Conservation (phyloP, 2,888 invertebrate genomes). For the Helobdella robusta region DNA sequence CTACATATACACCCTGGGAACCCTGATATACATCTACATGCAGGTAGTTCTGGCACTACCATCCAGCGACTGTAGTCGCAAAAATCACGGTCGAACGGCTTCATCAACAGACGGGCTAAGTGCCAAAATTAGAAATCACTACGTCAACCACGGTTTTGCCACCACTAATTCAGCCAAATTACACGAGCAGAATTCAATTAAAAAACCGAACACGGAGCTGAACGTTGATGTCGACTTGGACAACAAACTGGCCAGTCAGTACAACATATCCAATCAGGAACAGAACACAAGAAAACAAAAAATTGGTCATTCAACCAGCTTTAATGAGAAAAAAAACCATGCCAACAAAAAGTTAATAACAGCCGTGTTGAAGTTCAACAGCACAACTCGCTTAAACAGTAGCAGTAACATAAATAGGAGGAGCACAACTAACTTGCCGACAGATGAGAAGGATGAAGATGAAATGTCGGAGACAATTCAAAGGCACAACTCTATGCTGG, state of each 20-base stretch:
- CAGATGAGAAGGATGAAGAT: background rate
- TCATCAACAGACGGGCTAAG: too few species aligned
- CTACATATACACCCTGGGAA: conserved; percentile 42
- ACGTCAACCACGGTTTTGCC: background rate
- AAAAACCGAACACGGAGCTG: too few species aligned
- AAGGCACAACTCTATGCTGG: background rate
- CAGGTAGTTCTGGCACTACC: conserved; percentile 31
- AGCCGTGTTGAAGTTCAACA: background rate
- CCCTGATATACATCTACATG: conserved; percentile 41
- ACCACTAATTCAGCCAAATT: background rate
- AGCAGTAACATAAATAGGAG: background rate
- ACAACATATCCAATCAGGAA: background rate
- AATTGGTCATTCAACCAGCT: too few species aligned
- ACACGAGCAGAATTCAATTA: background rate
- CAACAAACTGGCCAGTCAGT: background rate
- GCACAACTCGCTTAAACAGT: background rate
- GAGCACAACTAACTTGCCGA: background rate
- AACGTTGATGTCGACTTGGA: background rate
- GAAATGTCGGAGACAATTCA: background rate
- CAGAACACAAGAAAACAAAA: too few species aligned
- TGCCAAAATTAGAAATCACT: too few species aligned
- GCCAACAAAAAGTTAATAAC: too few species aligned
- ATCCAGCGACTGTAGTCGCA: background rate
- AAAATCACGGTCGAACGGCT: background rate
- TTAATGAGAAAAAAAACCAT: too few species aligned